phyloP scores from a whole-genome alignment of 2,113 vertebrate species.

The Myotis yumanensis region DNA sequence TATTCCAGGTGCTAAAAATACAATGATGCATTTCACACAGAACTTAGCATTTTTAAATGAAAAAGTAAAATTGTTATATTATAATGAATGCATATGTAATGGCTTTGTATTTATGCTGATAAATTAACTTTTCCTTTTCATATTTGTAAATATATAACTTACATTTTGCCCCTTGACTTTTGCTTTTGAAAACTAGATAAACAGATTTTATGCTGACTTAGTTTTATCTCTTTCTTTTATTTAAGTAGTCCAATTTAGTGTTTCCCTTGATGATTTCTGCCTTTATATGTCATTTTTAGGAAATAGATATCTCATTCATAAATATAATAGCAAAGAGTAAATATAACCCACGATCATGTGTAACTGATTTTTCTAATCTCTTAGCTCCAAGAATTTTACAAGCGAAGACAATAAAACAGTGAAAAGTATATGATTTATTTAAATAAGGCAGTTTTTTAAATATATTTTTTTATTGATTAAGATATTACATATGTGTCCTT shows the following conservation, averaged over 20 bases:
- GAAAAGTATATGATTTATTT: neutral
- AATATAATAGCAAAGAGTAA: neutral
- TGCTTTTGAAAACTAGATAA: neutral
- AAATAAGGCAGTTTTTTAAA: neutral
- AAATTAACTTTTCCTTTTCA: neutral
- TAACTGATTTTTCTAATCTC: neutral
- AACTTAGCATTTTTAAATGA: neutral
- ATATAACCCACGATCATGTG: neutral
- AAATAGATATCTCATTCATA: neutral
- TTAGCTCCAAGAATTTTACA: neutral
- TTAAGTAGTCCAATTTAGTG: neutral
- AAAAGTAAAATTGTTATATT: neutral
- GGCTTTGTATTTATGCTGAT: neutral
- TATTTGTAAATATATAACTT: neutral
- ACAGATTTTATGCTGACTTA: neutral
- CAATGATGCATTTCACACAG: neutral
- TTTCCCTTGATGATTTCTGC: neutral
- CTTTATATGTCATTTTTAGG: neutral
- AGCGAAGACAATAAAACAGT: neutral
- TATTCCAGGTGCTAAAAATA: neutral
- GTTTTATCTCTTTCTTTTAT: neutral
- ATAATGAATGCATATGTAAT: neutral
- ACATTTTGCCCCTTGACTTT: neutral
- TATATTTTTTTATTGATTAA: no score
- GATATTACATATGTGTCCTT: no score